Conservation (phyloP, 2,888 invertebrate genomes). For the Brachylomia viminalis region DNA sequence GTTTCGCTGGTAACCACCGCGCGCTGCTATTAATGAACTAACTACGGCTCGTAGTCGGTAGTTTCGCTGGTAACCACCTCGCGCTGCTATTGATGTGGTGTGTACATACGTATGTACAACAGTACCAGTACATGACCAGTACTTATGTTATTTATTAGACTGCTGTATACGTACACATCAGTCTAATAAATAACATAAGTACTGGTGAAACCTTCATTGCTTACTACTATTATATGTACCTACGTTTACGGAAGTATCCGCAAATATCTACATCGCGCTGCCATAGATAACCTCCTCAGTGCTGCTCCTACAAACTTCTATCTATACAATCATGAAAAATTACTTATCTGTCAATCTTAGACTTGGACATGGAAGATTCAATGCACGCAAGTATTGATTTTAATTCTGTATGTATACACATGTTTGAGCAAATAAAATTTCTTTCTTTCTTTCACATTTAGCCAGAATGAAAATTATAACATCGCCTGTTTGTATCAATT, state of each 20-base stretch:
- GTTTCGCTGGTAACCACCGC: not conserved
- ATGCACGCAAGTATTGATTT: no score
- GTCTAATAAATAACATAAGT: not conserved
- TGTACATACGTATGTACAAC: not conserved
- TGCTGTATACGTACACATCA: no score
- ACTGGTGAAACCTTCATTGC: not conserved
- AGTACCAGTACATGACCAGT: no score
- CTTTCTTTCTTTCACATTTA: no score
- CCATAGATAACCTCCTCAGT: not conserved
- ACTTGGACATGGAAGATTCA: no score
- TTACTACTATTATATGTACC: not conserved
- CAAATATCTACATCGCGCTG: not conserved
- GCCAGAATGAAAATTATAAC: no score
- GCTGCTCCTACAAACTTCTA: not conserved
- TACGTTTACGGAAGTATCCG: not conserved
- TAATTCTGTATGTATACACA: no score
- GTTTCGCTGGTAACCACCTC: not conserved
- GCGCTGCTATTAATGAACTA: conserved; percentile 1
- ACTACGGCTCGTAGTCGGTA: not conserved
- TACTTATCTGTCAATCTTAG: not conserved
- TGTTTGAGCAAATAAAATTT: no score
- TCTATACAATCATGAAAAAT: not conserved
- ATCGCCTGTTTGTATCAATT: no score
- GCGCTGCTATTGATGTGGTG: not conserved
- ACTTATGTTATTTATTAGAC: no score